Evolutionary conservation across 2,113 vertebrate genomes (phyloP).

Genomic region (Ahaetulla prasina): DNA sequence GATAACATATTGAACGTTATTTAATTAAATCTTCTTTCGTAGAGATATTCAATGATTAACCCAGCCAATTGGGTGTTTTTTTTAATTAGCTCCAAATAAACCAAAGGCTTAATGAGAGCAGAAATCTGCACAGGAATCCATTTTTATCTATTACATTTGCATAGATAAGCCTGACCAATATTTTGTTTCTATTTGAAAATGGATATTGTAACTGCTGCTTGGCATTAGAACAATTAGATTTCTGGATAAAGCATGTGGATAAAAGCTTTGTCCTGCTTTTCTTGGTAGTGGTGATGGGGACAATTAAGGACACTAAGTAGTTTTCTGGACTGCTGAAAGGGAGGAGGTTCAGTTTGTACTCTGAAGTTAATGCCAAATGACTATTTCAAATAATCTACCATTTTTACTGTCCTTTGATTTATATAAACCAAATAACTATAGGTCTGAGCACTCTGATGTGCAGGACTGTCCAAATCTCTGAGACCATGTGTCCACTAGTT

Average conservation of each 20-base stretch:
- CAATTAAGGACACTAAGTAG: slow-evolving; percentile 34
- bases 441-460: neutral
- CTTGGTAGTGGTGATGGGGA: neutral
- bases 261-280: slow-evolving; percentile 32
- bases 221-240: neutral
- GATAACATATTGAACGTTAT: neutral
- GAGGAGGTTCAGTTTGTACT: neutral
- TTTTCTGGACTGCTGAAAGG: slow-evolving; percentile 34
- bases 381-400: neutral
- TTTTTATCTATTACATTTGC: neutral
- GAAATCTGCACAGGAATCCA: neutral
- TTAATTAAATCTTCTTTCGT: neutral
- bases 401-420: slow-evolving; percentile 4
- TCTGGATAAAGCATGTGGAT: neutral
- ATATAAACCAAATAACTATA: neutral
- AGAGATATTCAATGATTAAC: neutral
- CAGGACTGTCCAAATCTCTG: neutral
- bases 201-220: neutral
- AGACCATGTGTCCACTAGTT: neutral
- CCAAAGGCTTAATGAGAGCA: neutral
- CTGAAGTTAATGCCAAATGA: neutral
- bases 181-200: neutral
- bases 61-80: neutral
- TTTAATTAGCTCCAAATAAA: neutral
- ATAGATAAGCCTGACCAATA: neutral